Evolutionary conservation across 2,113 vertebrate genomes (phyloP), one percentile per base, ranked within the genome.

Genomic region (Hippocampus abdominalis): DNA sequence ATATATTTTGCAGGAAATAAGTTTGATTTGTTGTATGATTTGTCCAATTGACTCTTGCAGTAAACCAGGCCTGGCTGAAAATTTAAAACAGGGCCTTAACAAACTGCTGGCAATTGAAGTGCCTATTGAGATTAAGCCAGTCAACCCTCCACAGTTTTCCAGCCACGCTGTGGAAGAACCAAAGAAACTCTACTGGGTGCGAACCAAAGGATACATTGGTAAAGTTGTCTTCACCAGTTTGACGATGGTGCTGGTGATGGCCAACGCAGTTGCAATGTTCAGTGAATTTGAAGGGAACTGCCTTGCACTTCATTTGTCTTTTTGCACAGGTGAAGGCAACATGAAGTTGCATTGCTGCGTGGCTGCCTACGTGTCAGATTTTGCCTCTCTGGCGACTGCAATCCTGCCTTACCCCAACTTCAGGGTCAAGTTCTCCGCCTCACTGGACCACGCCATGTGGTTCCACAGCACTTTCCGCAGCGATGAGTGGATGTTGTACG

Each of bases 361-460:
- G 71, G 97, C 96, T 0, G 96, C 96, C 9, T 99, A 97, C 10
- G 94, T 98, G 32, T 99, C 96, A 0, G 96, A 99, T 88, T 98
- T 89, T 0, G 91, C 93, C 4, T 95, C 98, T 75, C 89, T 99
- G 80, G 90, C 87, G 72, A 98, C 95, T 0, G 93, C 90, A 0
- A 8, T 96, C 80, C 85, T 96, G 78, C 95, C 94, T 0, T 93
- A 94, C 78, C 78, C 87, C 1, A 73, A 89, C 48, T 68, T 93
- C 66, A 66, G 0, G 1, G 46, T 89, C 70, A 78, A 56, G n/a
- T 94, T 96, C 76, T 69, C 89, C 13, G 96, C 82, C 76, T 99
- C 97, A 0, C 87, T 99, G 1, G 95, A 99, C 81, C 97, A 99
- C 44, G 94, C 96, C 81, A 95, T 99, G 95, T 99, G 96, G 96